These are phyloP conservation scores for Galbula dea DNA, from an alignment of 2,113 vertebrate species.

Conservation along the genomic window DNA sequence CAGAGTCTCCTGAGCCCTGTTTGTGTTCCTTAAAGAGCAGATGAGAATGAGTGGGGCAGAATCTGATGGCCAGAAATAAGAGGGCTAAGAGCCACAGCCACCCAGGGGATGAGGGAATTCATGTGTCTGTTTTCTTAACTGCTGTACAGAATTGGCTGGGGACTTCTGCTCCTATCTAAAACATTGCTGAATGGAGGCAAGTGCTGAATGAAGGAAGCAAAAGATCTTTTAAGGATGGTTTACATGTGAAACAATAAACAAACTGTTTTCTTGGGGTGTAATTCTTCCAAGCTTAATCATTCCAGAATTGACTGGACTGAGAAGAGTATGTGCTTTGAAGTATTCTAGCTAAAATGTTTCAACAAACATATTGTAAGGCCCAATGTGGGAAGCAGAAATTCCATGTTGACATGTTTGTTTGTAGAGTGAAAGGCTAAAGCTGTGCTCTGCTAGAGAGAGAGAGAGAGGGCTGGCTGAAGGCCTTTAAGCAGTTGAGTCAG, in stretches of 20 bases:
- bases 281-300: not conserved
- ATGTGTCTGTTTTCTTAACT: not conserved
- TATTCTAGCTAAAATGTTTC: not conserved
- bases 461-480: not conserved
- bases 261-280: not conserved
- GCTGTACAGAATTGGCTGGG: not conserved
- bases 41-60: not conserved
- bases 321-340: not conserved
- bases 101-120: not conserved
- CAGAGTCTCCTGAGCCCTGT: not conserved
- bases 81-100: not conserved
- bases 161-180: not conserved
- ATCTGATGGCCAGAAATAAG: not conserved
- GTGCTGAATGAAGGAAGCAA: not conserved
- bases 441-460: not conserved
- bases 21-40: not conserved
- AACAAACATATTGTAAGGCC: not conserved
- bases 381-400: not conserved
- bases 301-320: not conserved
- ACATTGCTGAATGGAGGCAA: not conserved
- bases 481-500: not conserved
- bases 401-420: not conserved
- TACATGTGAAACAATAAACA: not conserved
- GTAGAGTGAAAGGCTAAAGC: not conserved
- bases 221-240: not conserved